A percentile compares a stretch with the other conserved stretches of the same genome.
Evolutionary conservation across 2,113 vertebrate genomes (phyloP).

Genomic region (Chelonoidis abingdonii): DNA sequence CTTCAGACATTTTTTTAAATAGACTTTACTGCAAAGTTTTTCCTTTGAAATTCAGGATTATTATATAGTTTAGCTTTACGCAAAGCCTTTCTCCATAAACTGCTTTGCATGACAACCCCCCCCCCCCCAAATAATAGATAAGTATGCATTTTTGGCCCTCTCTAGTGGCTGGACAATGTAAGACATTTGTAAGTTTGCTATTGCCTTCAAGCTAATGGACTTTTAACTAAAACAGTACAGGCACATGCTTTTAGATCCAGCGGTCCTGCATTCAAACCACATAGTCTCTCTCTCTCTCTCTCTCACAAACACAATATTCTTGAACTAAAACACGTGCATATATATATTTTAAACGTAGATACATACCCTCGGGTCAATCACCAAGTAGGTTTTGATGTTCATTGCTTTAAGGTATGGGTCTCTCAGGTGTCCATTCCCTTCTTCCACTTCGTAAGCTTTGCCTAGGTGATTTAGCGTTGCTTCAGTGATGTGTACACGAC

Average conservation of each 20-base stretch:
- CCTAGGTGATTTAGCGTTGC: conserved; percentile 94
- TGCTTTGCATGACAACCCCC: neutral
- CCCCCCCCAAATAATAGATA: neutral
- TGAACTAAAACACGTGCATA: neutral
- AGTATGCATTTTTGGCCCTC: neutral
- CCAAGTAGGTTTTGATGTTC: conserved; percentile 91
- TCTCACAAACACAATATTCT: neutral
- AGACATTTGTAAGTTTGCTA: neutral
- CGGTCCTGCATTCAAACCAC: neutral
- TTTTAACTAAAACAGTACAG: neutral
- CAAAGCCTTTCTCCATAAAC: neutral
- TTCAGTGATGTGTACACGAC: conserved; percentile 98
- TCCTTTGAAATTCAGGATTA: neutral
- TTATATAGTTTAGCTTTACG: neutral
- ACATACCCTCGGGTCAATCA: conserved; percentile 93
- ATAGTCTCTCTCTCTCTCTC: neutral
- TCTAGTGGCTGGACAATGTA: neutral
- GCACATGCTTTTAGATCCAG: neutral
- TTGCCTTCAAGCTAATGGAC: neutral
- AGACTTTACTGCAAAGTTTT: neutral
- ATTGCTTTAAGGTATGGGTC: conserved; percentile 94
- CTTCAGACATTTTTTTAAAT: neutral
- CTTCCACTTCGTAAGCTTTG: conserved; percentile 96
- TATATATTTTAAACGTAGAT: neutral
- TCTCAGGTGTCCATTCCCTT: conserved; percentile 90